Evolutionary conservation across 2,888 invertebrate genomes (phyloP), one percentile per base, ranked within the genome.

Genomic region (Trissonchulus latispiculum): DNA sequence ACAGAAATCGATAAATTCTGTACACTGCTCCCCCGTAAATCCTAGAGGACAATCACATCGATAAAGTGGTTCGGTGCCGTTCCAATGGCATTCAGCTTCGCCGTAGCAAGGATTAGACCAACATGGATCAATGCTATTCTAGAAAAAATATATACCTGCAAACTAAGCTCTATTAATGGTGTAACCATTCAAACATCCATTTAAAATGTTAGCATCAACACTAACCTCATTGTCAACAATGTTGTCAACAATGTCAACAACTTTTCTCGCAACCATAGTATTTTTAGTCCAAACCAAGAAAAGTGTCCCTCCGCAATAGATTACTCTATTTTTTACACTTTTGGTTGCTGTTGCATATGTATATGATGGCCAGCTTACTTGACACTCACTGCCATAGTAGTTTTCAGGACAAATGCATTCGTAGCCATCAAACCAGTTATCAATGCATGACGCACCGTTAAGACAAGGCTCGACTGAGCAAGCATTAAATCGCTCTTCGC

Each of bases 41-140:
- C 71, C 59, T 3, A 61, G 61, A 67, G 71, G n/a, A 28, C 71
- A 70, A 2, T 67, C 2, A 32, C 71, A 70, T n/a, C 35, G 68
- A 68, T 32, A 68, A 8, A 8, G 33, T 3, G 3, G 33, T 29
- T 15, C n/a, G 35, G 29, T 69, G 29, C 69, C 69, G 69, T 28
- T n/a, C 64, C n/a, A 23, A 3, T 28, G 35, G 28, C 69, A 69
- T 35, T 3, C 28, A 2, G 32, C 3, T n/a, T 29, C 35, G 8
- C 28, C 69, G 29, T 8, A 69, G 28, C 69, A 69, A 18, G 36
- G n/a, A 28, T 28, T 3, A 2, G 29, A 32, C 8, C 8, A n/a
- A 29, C 69, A 69, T 3, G 69, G 32, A 33, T 69, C 8, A 18
- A 69, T 8, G 3, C 8, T 37, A 3, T 69, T 18, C 35, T 31